phyloP scores from a whole-genome alignment of 2,888 invertebrate species.

The Andrena flavipes region DNA sequence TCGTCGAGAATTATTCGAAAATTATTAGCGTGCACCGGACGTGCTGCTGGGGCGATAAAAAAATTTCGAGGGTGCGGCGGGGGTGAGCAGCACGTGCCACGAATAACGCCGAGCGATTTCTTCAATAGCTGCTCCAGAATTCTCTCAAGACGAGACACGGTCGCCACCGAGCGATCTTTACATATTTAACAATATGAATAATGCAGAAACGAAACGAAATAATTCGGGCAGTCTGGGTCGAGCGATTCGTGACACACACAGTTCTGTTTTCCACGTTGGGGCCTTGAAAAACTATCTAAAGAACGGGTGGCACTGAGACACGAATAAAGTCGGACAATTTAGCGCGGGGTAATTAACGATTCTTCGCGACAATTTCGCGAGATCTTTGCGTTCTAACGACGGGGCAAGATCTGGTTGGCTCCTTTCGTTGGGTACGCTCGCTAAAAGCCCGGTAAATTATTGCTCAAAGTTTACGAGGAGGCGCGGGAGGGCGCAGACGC shows the following conservation, averaged over 20 bases:
- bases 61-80: slow-evolving; percentile 7
- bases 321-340: slow-evolving; percentile 19
- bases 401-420: slow-evolving; percentile 19
- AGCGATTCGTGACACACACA: neutral
- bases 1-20: neutral
- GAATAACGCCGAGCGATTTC: slow-evolving; percentile 29
- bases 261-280: neutral
- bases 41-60: slow-evolving; percentile 9
- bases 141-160: slow-evolving; percentile 22
- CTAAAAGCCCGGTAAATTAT: slow-evolving; percentile 74
- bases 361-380: slow-evolving; percentile 23
- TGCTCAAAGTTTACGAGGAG: slow-evolving; percentile 67
- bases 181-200: slow-evolving; percentile 43
- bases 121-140: slow-evolving; percentile 26
- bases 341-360: slow-evolving; percentile 35
- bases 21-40: neutral
- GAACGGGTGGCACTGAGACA: neutral
- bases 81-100: slow-evolving; percentile 20
- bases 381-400: slow-evolving; percentile 40
- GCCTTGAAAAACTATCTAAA: neutral
- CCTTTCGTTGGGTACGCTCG: slow-evolving; percentile 49
- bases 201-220: slow-evolving; percentile 30
- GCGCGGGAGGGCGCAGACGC: slow-evolving; percentile 55
- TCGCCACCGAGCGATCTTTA: slow-evolving; percentile 15
- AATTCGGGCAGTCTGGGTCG: slow-evolving; percentile 8